These are phyloP conservation scores for Stichopus chloronotus DNA, from an alignment of 35 echinoderm and acorn worm species.

Conservation along the genomic window DNA sequence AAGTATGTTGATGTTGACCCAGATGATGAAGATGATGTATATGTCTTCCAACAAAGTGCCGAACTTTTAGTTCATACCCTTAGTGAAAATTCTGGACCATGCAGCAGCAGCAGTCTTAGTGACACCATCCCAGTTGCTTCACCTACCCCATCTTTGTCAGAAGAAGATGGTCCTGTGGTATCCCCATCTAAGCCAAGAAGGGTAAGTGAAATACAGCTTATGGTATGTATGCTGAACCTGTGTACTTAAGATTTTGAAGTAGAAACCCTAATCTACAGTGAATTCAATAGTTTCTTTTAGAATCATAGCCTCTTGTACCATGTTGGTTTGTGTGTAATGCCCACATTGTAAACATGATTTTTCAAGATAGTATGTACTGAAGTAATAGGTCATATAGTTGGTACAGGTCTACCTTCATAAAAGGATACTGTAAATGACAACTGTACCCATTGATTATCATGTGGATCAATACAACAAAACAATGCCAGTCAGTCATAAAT, in stretches of 20 bases:
- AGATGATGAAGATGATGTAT: slow-evolving; percentile 34
- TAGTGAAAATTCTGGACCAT: background rate
- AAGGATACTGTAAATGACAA: no score
- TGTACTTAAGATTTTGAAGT: no score
- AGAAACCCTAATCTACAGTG: no score
- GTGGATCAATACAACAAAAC: no score
- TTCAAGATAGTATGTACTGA: background rate
- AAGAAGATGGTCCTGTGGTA: background rate
- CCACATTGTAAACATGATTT: no score
- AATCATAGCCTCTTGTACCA: no score
- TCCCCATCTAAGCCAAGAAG: slow-evolving; percentile 8
- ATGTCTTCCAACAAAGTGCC: background rate
- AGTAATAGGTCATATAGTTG: background rate
- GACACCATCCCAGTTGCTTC: background rate
- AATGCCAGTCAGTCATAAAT: no score
- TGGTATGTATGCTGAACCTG: background rate
- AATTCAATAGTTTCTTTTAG: no score
- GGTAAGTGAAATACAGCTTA: background rate
- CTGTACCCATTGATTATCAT: no score
- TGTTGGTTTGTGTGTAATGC: no score
- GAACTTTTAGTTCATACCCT: slow-evolving; percentile 22
- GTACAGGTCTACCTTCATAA: no score
- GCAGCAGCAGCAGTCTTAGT: slow-evolving; percentile 7
- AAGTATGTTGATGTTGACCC: slow-evolving; percentile 48
- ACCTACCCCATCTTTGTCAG: background rate